Base-by-base conservation (phyloP, 1,140 invertebrate genomes). In the Akabosia matsudoensis region DNA sequence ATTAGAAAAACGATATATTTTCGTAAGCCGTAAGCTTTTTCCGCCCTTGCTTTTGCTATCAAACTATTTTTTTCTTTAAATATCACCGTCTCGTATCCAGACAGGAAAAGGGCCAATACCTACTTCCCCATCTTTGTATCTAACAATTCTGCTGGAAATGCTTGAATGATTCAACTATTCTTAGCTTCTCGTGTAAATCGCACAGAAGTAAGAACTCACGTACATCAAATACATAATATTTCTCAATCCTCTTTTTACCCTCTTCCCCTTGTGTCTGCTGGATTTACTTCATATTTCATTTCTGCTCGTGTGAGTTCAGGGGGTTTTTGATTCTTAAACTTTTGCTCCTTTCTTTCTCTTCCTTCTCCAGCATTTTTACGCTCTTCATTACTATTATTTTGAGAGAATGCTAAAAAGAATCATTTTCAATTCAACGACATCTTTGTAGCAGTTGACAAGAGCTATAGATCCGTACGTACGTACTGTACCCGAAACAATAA, bases 231-330 rank as follows among this genome's bases (percentile, higher is more conserved):
- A 67, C 61, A 67, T 31, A 45, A 45, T 45, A 67, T 67, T 67
- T 67, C 61, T 31, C 61, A 67, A 67, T 67, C 61, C 61, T 67
- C 61, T 67, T 67, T 31, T 28, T 67, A 14, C 30, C 28, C 22
- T 67, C 54, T 13, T 61, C n/a, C 22, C 30, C 61, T 22, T 45
- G 37, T 45, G 37, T 30, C 28, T 67, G 3, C n/a, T 67, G 61
- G 61, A 67, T 67, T 67, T 67, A 67, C 31, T 67, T 67, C 61
- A 67, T 67, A 67, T 67, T 67, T 67, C 61, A 67, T 67, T 67
- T 67, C 61, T 67, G 61, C 61, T 67, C 61, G 61, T 67, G 61
- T 67, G 61, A 67, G 61, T 30, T 67, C 61, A 67, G 61, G 31
- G 28, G 28, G 61, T 67, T 67, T 67, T 67, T 67, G 61, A 67